Evolutionary conservation across 1,140 invertebrate genomes (phyloP), one percentile per base, ranked within the genome.

Genomic region (Zophobas morio): DNA sequence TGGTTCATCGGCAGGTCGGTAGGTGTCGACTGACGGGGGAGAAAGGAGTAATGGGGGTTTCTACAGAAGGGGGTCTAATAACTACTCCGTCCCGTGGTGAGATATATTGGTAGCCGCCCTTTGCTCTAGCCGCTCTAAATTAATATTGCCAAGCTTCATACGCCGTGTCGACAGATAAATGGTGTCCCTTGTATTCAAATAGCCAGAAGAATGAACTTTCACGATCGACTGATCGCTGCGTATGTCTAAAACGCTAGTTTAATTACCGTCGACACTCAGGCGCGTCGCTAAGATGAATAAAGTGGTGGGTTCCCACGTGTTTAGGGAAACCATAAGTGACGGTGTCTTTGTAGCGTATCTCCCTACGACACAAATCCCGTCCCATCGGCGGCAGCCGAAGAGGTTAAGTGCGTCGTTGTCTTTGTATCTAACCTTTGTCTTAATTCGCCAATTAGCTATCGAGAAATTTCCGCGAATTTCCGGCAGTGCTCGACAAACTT

Each of bases 71-170:
- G 70, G 66, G 66, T 72, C 54, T 77, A 77, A 77, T 77, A 77
- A 77, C 75, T 77, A 51, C 53, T 57, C 70, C 71, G 70, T 70
- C 75, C 75, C 70, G 75, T 72, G 63, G 75, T 60, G 75, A 77
- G 75, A 72, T 49, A 77, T 77, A 77, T 77, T 77, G 75, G 70
- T 51, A 77, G 75, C 70, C 75, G 70, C 53, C 75, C 70, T 77
- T 66, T 70, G 39, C 70, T 77, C 49, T 57, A 57, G 46, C 75
- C 70, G 57, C 75, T 72, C 37, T 77, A 77, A 77, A 77, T 77
- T 77, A 77, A 77, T 77, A 77, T 77, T 60, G 56, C 53, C 39
- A 40, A 57, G 53, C 72, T 60, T 57, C 40, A 33, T 70, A 63
- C 40, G 66, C 49, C 49, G 20, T 63, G 39, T 70, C 63, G 63